These are phyloP conservation scores for Amblyraja radiata DNA, from an alignment of 2,797 vertebrate species.

Conservation along the genomic window DNA sequence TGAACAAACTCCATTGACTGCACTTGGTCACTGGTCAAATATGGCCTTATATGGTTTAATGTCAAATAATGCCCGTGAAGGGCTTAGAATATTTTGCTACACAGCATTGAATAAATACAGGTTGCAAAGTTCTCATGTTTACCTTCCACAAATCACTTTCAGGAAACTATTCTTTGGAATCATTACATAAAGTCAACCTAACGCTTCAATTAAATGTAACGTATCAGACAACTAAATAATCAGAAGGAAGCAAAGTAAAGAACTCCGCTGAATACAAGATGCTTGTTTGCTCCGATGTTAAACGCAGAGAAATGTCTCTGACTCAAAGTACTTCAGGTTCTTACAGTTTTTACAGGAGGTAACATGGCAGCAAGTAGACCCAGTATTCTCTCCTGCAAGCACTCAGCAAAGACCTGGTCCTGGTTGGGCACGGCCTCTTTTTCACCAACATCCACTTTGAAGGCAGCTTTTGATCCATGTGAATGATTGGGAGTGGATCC, in stretches of 20 bases:
- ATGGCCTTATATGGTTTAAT: too few relatives aligned
- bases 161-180: background rate
- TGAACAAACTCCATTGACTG: too few relatives aligned
- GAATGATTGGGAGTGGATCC: background rate
- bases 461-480: slow-evolving; percentile 39
- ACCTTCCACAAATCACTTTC: background rate
- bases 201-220: background rate
- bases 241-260: background rate
- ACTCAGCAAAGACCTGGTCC: slow-evolving; percentile 91
- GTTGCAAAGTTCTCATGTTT: background rate
- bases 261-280: background rate
- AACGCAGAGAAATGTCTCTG: background rate
- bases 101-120: too few relatives aligned
- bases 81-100: too few relatives aligned
- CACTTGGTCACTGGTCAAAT: too few relatives aligned
- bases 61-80: too few relatives aligned
- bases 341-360: slow-evolving; percentile 79
- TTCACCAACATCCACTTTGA: slow-evolving; percentile 58
- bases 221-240: background rate
- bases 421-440: slow-evolving; percentile 67
- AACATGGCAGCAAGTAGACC: slow-evolving; percentile 91
- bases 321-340: slow-evolving; percentile 36
- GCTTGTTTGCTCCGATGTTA: background rate
- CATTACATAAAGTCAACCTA: background rate
- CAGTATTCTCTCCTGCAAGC: slow-evolving; percentile 91